Conservation (phyloP, 1,140 invertebrate species). For the Aphaenogaster ashmeadi region DNA sequence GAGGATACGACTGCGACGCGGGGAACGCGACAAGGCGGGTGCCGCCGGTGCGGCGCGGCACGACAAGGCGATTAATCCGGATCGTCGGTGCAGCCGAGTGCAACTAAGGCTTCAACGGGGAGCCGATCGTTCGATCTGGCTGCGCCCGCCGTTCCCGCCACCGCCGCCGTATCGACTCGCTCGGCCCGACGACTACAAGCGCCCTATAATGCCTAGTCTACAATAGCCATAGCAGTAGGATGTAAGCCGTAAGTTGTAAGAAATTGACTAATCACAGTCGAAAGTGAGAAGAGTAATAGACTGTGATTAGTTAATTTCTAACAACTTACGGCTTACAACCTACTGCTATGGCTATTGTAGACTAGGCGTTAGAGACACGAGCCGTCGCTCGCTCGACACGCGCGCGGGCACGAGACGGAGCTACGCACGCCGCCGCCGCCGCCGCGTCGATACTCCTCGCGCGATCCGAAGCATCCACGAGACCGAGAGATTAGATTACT, state of each 20-base stretch:
- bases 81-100: constrained; percentile 21
- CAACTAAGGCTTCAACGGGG: constrained; percentile 23
- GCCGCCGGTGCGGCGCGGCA: too few relatives aligned
- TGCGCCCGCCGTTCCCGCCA: constrained; percentile 58
- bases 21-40: neutral
- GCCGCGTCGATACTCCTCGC: constrained; percentile 24
- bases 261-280: too few relatives aligned
- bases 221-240: too few relatives aligned
- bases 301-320: too few relatives aligned
- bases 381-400: neutral
- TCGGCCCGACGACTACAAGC: neutral
- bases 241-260: too few relatives aligned
- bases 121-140: constrained; percentile 72
- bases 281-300: too few relatives aligned
- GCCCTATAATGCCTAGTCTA: neutral
- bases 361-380: neutral
- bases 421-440: neutral
- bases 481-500: neutral
- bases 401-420: neutral
- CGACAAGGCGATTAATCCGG: neutral
- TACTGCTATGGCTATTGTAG: too few relatives aligned
- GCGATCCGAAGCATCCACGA: constrained; percentile 20
- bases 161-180: constrained; percentile 49
- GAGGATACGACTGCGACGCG: neutral
- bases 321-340: too few relatives aligned